These are phyloP conservation scores for Zoanthus solanderi DNA, from an alignment of 92 coral and sea anemone species.

Conservation along the genomic window DNA sequence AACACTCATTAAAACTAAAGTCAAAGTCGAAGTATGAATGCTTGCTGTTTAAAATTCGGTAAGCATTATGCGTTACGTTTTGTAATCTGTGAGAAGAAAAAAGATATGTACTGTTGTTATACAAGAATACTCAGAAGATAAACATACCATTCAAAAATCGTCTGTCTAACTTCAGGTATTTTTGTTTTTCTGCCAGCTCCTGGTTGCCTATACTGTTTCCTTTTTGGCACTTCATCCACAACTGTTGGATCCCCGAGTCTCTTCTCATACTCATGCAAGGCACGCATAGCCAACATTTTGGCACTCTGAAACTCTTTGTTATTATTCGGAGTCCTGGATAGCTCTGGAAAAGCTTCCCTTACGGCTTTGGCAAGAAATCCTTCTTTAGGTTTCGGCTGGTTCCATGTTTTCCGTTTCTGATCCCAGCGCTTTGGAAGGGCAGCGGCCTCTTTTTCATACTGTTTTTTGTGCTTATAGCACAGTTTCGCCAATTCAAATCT, in stretches of 20 bases:
- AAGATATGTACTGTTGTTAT: neutral
- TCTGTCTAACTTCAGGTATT: neutral
- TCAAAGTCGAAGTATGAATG: neutral
- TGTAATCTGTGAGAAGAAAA: neutral
- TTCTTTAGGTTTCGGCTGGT: neutral
- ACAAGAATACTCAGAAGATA: neutral
- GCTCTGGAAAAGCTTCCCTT: too few relatives aligned
- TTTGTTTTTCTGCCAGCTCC: conserved; percentile 8
- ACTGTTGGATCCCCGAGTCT: conserved; percentile 7
- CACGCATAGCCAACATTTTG: neutral
- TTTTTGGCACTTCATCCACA: neutral
- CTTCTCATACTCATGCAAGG: neutral
- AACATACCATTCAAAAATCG: neutral
- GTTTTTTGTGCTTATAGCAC: conserved; percentile 13
- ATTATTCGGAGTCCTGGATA: too few relatives aligned
- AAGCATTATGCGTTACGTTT: neutral
- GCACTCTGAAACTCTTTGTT: too few relatives aligned
- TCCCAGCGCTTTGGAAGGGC: conserved; percentile 9
- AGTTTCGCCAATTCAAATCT: conserved; percentile 8
- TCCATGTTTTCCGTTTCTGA: conserved; percentile 8
- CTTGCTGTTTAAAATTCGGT: neutral
- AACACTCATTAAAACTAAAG: neutral
- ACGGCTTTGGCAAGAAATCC: too few relatives aligned
- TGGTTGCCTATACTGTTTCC: neutral
- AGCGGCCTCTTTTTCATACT: conserved; percentile 17